Evolutionary conservation across 2,888 invertebrate genomes (phyloP).

Genomic region (Dioctria linearis): DNA sequence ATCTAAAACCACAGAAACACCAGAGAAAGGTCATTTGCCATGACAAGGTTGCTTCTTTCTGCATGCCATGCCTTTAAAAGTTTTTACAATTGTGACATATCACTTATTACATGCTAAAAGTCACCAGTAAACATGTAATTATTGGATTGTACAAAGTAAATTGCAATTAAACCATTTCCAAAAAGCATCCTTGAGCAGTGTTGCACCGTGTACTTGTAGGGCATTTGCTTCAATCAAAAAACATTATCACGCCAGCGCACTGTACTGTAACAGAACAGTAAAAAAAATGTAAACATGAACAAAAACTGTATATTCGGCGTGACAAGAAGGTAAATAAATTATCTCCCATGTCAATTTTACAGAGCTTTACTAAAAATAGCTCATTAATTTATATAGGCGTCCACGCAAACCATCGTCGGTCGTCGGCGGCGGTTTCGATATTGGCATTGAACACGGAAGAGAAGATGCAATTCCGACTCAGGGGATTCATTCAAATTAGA

Average conservation of each 20-base stretch:
- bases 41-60: conserved; percentile 29
- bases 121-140: conserved; percentile 34
- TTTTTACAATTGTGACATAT: conserved; percentile 33
- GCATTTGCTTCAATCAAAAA: conserved; percentile 18
- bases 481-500: conserved; percentile 23
- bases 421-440: no score
- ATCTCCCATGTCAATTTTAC: background rate
- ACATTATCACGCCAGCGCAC: background rate
- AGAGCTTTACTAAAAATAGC: background rate
- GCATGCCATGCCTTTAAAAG: background rate
- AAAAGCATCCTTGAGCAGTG: conserved; percentile 38
- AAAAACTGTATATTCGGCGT: conserved; percentile 15
- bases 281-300: conserved; percentile 30
- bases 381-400: conserved; percentile 36
- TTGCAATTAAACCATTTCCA: conserved; percentile 27
- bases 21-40: conserved; percentile 36
- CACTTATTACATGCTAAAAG: background rate
- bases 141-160: conserved; percentile 28
- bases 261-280: background rate
- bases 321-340: conserved; percentile 11
- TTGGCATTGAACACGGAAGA: no score
- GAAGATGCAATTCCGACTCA: background rate
- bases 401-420: background rate
- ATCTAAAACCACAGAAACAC: conserved; percentile 12
- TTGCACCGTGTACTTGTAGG: background rate